Conservation (phyloP, 1,140 invertebrate species). For the Mactra quadrangularis region DNA sequence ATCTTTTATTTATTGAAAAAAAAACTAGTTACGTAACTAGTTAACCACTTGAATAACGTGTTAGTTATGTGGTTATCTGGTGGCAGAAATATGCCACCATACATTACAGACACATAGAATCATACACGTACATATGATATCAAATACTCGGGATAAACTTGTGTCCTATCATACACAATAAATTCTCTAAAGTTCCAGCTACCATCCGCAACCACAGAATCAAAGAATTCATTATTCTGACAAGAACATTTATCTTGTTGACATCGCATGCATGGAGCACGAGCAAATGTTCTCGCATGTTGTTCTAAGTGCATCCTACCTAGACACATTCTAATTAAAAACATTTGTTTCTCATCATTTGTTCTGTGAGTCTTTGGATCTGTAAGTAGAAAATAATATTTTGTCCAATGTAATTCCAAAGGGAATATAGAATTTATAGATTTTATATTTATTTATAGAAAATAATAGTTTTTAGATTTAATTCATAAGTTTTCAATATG, state of each 20-base stretch:
- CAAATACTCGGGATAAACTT: constrained; percentile 71
- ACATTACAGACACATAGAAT: no score
- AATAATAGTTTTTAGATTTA: no score
- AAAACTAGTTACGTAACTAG: no score
- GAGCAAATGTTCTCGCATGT: constrained; percentile 12
- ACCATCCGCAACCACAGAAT: constrained; percentile 68
- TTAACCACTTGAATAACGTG: no score
- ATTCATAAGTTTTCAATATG: no score
- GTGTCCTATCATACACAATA: constrained; percentile 66
- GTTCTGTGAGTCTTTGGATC: constrained; percentile 41
- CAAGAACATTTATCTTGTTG: constrained; percentile 49
- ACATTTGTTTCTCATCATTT: constrained; percentile 49
- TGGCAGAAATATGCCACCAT: no score
- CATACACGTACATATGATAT: constrained; percentile 67
- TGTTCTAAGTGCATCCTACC: constrained; percentile 38
- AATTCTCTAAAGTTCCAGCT: constrained; percentile 69
- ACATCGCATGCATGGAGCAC: constrained; percentile 59
- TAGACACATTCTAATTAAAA: constrained; percentile 48
- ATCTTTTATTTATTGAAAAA: no score
- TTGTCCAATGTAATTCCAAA: no score
- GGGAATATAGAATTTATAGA: no score
- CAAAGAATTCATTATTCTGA: constrained; percentile 30
- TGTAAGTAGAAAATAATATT: no score
- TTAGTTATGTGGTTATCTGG: no score
- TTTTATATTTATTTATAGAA: no score